Conservation (phyloP, 2,113 vertebrate species). For the Pedionomus torquatus region DNA sequence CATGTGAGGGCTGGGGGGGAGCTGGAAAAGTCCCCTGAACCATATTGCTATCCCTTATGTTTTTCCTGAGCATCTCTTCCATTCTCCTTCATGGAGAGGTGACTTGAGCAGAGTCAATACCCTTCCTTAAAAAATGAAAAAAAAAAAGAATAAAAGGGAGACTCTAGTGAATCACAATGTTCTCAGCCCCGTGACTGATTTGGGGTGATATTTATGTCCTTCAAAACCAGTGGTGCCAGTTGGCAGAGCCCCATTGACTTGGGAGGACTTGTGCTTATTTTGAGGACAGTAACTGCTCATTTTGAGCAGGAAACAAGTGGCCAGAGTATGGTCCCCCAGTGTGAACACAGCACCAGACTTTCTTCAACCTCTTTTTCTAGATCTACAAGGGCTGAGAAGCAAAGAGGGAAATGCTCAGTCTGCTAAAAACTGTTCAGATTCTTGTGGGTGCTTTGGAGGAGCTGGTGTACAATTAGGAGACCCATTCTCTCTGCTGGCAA, state of each 20-base stretch:
- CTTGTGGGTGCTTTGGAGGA: constrained; percentile 66
- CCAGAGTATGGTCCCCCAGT: not conserved
- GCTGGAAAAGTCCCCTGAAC: not conserved
- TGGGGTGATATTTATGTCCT: not conserved
- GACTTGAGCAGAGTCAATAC: not conserved
- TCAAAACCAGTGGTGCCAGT: not conserved
- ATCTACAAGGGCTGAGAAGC: not conserved
- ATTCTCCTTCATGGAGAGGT: not conserved
- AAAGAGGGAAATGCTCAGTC: constrained; percentile 26
- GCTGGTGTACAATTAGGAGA: constrained; percentile 55
- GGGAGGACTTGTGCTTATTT: not conserved
- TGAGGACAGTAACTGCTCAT: not conserved
- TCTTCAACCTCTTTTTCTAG: constrained; percentile 27
- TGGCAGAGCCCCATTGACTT: not conserved
- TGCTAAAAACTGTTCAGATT: constrained; percentile 48
- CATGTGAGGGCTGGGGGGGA: not conserved
- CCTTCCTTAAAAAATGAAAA: not conserved
- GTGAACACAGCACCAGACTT: constrained; percentile 9
- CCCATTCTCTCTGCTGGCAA: constrained; percentile 57
- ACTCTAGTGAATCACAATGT: not conserved
- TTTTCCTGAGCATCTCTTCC: not conserved
- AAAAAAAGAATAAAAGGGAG: not conserved
- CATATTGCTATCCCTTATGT: not conserved
- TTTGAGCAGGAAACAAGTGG: not conserved
- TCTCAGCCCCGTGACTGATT: not conserved